phyloP scores from a whole-genome alignment of 1,140 invertebrate genomes.

The Planococcus citri region DNA sequence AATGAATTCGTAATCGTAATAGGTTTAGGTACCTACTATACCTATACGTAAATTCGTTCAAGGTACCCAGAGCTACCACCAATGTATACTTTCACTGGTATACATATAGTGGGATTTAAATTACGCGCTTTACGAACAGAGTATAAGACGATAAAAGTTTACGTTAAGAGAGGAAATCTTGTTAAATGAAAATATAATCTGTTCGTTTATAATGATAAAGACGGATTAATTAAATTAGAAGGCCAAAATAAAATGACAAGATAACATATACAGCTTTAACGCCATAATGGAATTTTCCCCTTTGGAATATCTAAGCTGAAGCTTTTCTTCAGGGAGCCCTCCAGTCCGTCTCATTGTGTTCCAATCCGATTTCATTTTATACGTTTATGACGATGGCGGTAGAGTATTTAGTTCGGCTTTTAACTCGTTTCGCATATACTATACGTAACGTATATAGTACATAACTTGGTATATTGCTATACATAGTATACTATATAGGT shows the following conservation, averaged over 20 bases:
- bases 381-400: constrained; percentile 6
- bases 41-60: no score
- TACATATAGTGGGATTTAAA: not conserved
- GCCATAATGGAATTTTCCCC: constrained; percentile 18
- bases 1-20: no score
- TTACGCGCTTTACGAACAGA: not conserved
- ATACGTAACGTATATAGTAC: not conserved
- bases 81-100: not conserved
- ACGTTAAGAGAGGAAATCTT: not conserved
- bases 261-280: constrained; percentile 15
- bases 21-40: no score
- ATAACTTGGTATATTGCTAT: no score
- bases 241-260: constrained; percentile 19
- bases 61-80: no score
- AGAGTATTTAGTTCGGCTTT: constrained; percentile 14
- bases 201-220: constrained; percentile 20
- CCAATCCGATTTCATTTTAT: constrained; percentile 16
- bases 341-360: constrained; percentile 15
- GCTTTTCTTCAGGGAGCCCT: constrained; percentile 15
- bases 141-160: constrained; percentile 12
- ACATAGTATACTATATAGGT: no score
- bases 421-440: constrained; percentile 6
- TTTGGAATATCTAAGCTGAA: constrained; percentile 10
- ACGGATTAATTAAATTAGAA: constrained; percentile 19
- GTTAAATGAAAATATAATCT: constrained; percentile 18